These are phyloP conservation scores for Ferrisia virgata DNA, from an alignment of 2,888 invertebrate genomes.

Conservation along the genomic window DNA sequence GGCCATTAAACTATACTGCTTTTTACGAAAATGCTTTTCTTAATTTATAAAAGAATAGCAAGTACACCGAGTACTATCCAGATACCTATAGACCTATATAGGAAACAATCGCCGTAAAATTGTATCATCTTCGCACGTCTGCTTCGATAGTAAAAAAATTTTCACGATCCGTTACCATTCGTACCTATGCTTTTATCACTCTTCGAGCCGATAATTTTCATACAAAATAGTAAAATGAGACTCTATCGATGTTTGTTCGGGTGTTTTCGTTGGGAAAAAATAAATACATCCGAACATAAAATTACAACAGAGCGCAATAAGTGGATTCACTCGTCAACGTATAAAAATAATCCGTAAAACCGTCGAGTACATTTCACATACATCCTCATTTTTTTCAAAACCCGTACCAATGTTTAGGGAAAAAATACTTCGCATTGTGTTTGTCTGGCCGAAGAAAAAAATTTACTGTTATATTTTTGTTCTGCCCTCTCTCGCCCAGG, in stretches of 20 bases:
- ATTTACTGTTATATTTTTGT: not conserved
- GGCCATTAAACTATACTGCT: not conserved
- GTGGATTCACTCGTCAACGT: slow-evolving; percentile 9
- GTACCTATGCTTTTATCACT: not conserved
- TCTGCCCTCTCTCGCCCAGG: not conserved
- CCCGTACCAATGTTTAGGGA: not conserved
- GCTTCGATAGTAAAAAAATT: not conserved
- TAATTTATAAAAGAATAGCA: not conserved
- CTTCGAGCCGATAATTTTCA: not conserved
- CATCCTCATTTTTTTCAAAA: not conserved
- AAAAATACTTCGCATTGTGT: not conserved
- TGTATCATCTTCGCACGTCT: not conserved
- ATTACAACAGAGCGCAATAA: not conserved
- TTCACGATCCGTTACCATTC: not conserved
- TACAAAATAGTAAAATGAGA: not conserved
- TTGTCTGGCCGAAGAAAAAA: not conserved
- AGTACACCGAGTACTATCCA: too few relatives aligned
- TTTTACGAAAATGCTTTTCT: not conserved
- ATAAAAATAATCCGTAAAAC: slow-evolving; percentile 12
- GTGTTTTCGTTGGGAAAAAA: not conserved
- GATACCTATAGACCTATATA: too few relatives aligned
- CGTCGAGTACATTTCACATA: not conserved
- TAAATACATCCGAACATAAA: not conserved
- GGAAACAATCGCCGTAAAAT: not conserved
- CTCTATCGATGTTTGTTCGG: not conserved